phyloP scores from a whole-genome alignment of 53 echinoderm and acorn worm species.

The Pentamera pediparva region DNA sequence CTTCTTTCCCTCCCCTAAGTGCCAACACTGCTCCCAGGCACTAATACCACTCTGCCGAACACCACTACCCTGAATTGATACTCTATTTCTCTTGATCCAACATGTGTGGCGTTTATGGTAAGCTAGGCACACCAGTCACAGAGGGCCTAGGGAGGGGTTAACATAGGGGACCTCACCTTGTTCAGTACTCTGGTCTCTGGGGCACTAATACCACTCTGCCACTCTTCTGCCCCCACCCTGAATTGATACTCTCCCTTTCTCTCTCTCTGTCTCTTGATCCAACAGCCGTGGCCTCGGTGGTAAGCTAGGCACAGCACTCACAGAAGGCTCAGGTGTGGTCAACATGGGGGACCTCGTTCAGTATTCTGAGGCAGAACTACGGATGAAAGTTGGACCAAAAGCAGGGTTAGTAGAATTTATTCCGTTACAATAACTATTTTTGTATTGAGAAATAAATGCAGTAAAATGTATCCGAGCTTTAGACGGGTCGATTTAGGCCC shows the following conservation, averaged over 20 bases:
- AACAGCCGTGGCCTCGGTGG: conserved; percentile 94
- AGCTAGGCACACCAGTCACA: conserved; percentile 63
- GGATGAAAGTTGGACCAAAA: conserved; percentile 77
- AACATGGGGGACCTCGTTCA: conserved; percentile 69
- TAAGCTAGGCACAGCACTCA: conserved; percentile 68
- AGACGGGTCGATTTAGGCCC: no score
- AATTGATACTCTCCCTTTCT: no score
- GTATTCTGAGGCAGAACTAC: conserved; percentile 69
- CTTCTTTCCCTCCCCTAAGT: no score
- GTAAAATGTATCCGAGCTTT: background rate
- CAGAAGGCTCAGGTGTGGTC: conserved; percentile 55
- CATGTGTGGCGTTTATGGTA: conserved; percentile 89
- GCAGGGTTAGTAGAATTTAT: conserved; percentile 70
- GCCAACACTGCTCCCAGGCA: no score
- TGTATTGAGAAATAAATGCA: background rate
- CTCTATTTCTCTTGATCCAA: no score
- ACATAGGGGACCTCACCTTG: conserved; percentile 75
- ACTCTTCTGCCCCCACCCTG: no score
- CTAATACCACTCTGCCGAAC: no score
- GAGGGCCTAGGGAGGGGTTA: conserved; percentile 61
- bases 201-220: no score
- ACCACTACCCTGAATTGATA: no score
- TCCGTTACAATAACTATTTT: background rate
- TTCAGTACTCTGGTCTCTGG: conserved; percentile 52
- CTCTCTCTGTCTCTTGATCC: no score